Percentiles rank a stretch among this genome's conserved stretches.
These are phyloP conservation scores for Barbus barbus DNA, from an alignment of 2,113 vertebrate genomes.

Conservation along the genomic window DNA sequence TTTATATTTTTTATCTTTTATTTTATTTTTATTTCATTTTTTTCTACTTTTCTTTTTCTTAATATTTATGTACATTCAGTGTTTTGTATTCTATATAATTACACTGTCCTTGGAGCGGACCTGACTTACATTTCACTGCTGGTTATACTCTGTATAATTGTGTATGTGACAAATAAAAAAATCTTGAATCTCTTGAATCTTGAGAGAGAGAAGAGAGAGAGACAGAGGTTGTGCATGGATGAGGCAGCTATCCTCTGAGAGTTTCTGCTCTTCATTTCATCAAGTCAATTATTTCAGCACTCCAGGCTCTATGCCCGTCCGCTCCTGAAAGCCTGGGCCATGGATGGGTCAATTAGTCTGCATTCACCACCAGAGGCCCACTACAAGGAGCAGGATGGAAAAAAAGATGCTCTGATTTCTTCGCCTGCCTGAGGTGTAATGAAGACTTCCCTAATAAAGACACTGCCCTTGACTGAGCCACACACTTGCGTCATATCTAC, in stretches of 20 bases:
- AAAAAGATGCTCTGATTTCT: constrained; percentile 42
- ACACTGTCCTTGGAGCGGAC: too few relatives aligned
- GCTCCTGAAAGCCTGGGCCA: constrained; percentile 32
- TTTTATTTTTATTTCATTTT: too few relatives aligned
- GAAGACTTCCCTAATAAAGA: constrained; percentile 47
- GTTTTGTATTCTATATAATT: too few relatives aligned
- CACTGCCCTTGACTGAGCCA: constrained; percentile 41
- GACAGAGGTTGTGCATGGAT: background rate
- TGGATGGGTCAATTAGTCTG: constrained; percentile 59
- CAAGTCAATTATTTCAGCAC: constrained; percentile 64
- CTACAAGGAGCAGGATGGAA: constrained; percentile 10
- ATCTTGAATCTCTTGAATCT: too few relatives aligned
- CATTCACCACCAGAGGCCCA: constrained; percentile 33
- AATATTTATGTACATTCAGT: too few relatives aligned
- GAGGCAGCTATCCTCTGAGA: constrained; percentile 39
- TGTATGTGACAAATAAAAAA: too few relatives aligned
- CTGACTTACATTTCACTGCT: too few relatives aligned
- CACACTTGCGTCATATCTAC: constrained; percentile 41
- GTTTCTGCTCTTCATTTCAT: constrained; percentile 51
- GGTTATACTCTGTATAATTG: too few relatives aligned
- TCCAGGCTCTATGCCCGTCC: constrained; percentile 41
- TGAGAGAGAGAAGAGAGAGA: background rate
- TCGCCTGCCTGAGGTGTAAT: constrained; percentile 39
- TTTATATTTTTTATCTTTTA: too few relatives aligned
- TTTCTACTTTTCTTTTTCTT: too few relatives aligned